A percentile compares a stretch with the other conserved stretches of the same genome.
Conservation (phyloP, 1,140 invertebrate genomes). For the Lethrus apterus region DNA sequence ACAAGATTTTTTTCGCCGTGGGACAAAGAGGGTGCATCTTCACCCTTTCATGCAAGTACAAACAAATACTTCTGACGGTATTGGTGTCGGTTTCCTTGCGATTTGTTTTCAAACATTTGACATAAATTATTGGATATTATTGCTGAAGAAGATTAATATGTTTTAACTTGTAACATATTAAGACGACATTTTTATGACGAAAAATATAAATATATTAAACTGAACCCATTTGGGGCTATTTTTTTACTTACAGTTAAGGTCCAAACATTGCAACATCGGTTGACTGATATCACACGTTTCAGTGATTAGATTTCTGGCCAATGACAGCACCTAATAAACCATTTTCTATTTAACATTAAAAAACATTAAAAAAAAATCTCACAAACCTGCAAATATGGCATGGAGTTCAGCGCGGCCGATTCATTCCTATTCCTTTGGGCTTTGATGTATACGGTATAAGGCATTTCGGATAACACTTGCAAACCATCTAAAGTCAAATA, state of each 20-base stretch:
- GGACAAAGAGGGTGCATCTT: too few species aligned
- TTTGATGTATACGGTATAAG: slow-evolving; percentile 45
- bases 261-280: slow-evolving; percentile 45
- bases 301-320: slow-evolving; percentile 45
- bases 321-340: slow-evolving; percentile 33
- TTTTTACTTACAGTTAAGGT: slow-evolving; percentile 45
- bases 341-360: not conserved
- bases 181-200: too few species aligned
- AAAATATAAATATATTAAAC: too few species aligned
- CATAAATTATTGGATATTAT: too few species aligned
- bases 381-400: slow-evolving; percentile 47
- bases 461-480: slow-evolving; percentile 43
- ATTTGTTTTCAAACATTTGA: too few species aligned
- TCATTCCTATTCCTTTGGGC: slow-evolving; percentile 44
- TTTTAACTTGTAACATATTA: too few species aligned
- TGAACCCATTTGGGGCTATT: too few species aligned
- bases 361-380: not conserved
- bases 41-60: too few species aligned
- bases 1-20: too few species aligned
- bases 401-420: slow-evolving; percentile 41
- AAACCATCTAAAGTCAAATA: slow-evolving; percentile 41
- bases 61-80: too few species aligned
- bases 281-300: slow-evolving; percentile 44
- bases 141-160: too few species aligned
- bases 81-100: too few species aligned